These are phyloP conservation scores for Adelges cooleyi DNA, from an alignment of 1,140 invertebrate species.

Conservation along the genomic window DNA sequence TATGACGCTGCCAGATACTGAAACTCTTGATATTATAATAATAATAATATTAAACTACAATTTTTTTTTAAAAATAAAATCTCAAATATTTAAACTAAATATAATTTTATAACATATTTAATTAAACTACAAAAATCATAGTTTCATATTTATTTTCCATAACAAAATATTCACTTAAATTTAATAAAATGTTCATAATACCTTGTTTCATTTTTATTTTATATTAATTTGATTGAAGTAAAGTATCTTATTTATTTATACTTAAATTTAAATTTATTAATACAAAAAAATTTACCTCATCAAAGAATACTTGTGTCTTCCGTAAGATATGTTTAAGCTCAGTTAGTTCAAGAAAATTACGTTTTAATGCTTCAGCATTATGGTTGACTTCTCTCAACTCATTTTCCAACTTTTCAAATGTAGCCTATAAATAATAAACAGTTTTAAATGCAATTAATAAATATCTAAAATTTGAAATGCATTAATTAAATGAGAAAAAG, in stretches of 20 bases:
- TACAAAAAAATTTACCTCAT: slow-evolving; percentile 66
- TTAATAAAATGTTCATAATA: slow-evolving; percentile 1
- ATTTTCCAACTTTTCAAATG: slow-evolving; percentile 91
- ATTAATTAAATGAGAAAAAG: too few species aligned
- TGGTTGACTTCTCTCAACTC: slow-evolving; percentile 94
- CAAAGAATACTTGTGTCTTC: slow-evolving; percentile 96
- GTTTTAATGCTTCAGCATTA: slow-evolving; percentile 91
- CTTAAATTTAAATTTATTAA: not conserved
- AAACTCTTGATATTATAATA: slow-evolving; percentile 18
- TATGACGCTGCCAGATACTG: slow-evolving; percentile 20
- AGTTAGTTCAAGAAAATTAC: slow-evolving; percentile 90
- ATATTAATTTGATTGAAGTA: too few species aligned
- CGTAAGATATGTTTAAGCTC: slow-evolving; percentile 91
- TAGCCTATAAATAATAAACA: slow-evolving; percentile 74
- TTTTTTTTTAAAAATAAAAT: too few species aligned
- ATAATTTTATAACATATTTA: too few species aligned
- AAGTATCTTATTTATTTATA: not conserved
- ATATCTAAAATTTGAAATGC: too few species aligned
- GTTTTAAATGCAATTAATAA: too few species aligned
- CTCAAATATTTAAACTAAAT: too few species aligned
- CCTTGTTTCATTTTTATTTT: not conserved
- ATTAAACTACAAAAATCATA: not conserved
- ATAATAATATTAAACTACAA: not conserved
- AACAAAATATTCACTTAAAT: not conserved
- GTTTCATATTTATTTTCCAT: not conserved